These are phyloP conservation scores for Nasonovia ribisnigri DNA, from an alignment of 2,888 invertebrate species.

Conservation along the genomic window DNA sequence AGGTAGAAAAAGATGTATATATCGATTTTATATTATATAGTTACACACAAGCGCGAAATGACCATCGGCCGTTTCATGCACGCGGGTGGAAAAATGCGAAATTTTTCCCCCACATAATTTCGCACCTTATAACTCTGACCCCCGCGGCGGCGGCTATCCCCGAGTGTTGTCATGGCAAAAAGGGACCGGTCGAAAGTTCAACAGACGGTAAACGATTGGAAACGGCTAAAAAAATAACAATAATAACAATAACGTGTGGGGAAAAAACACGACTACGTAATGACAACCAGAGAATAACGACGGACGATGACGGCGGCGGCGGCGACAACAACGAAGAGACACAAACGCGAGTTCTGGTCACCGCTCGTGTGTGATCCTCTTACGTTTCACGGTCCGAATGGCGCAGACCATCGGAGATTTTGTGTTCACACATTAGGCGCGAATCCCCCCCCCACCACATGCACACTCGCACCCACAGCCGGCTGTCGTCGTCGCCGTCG, in stretches of 20 bases:
- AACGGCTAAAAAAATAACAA: neutral
- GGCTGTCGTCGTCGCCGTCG: neutral
- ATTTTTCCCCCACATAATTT: neutral
- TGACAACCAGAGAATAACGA: neutral
- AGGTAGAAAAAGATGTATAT: neutral
- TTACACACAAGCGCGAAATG: neutral
- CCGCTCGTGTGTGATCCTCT: conserved; percentile 51
- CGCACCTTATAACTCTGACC: neutral
- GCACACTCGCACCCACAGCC: neutral
- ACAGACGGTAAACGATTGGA: conserved; percentile 54
- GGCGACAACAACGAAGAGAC: neutral
- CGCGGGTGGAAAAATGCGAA: conserved; percentile 31
- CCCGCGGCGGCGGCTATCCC: neutral
- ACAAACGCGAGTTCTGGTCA: conserved; percentile 41
- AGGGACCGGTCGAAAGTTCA: conserved; percentile 45
- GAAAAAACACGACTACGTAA: neutral
- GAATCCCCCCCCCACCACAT: neutral
- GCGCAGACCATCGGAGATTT: conserved; percentile 47
- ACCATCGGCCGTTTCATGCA: neutral
- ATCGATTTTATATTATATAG: no score
- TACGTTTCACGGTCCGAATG: conserved; percentile 61
- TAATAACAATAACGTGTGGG: neutral
- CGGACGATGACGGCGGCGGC: neutral
- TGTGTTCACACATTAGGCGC: conserved; percentile 57
- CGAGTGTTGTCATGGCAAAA: neutral